Conservation (phyloP, 2,888 invertebrate species). For the Eupeodes latifasciatus region DNA sequence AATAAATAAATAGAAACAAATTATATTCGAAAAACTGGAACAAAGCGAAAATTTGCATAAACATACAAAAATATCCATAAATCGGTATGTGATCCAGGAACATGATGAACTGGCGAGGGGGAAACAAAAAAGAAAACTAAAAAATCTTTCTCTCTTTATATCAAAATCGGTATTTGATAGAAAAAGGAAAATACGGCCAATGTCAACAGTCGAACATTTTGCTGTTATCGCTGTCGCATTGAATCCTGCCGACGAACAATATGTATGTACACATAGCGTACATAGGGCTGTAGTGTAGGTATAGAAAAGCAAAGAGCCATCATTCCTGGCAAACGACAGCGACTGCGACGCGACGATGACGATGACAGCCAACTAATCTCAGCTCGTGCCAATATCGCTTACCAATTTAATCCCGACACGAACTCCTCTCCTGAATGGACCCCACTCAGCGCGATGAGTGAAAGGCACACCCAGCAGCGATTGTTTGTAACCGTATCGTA, state of each 20-base stretch:
- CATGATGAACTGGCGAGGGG: not conserved
- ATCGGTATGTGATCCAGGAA: constrained; percentile 11
- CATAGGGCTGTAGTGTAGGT: not conserved
- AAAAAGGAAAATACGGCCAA: constrained; percentile 46
- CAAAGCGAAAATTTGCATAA: constrained; percentile 66
- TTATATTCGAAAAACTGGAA: constrained; percentile 41
- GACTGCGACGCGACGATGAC: constrained; percentile 46
- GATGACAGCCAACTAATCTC: constrained; percentile 73
- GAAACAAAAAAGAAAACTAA: not conserved
- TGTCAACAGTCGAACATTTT: constrained; percentile 65
- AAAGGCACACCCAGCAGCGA: constrained; percentile 38
- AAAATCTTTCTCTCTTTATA: constrained; percentile 5
- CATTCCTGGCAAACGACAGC: constrained; percentile 33
- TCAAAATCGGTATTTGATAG: constrained; percentile 36
- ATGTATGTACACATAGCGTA: constrained; percentile 2
- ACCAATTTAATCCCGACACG: constrained; percentile 75
- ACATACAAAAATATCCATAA: constrained; percentile 50
- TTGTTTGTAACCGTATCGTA: constrained; percentile 58
- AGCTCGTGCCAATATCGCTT: constrained; percentile 76
- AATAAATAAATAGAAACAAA: constrained; percentile 18
- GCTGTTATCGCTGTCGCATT: constrained; percentile 48
- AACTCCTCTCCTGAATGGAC: constrained; percentile 60
- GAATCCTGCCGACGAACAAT: constrained; percentile 30
- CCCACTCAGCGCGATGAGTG: constrained; percentile 41
- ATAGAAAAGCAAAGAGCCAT: constrained; percentile 10